phyloP scores from a whole-genome alignment of 2,797 vertebrate genomes.

The Liparis tanakae region DNA sequence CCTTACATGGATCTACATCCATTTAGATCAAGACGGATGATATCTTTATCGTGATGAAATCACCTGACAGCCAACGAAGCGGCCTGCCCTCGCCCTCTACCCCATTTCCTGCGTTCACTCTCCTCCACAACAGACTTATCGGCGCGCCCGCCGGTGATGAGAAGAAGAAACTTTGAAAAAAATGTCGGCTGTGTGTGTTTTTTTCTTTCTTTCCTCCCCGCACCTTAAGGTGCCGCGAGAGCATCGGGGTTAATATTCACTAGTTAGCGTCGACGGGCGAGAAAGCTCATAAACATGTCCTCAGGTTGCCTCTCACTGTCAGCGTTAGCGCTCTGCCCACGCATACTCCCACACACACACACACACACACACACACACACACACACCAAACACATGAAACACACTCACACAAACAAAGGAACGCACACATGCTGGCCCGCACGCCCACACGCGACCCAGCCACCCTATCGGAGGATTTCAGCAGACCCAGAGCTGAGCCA shows the following conservation, averaged over 20 bases:
- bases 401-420: constrained; percentile 30
- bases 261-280: constrained; percentile 64
- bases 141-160: constrained; percentile 50
- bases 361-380: constrained; percentile 24
- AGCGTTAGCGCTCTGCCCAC: constrained; percentile 72
- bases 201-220: constrained; percentile 11
- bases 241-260: constrained; percentile 74
- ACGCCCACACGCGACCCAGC: constrained; percentile 64
- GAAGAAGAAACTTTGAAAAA: constrained; percentile 49
- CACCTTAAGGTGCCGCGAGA: constrained; percentile 61
- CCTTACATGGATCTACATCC: constrained; percentile 42
- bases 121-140: constrained; percentile 58
- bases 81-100: constrained; percentile 39
- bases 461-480: constrained; percentile 57
- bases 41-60: constrained; percentile 63
- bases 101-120: constrained; percentile 41
- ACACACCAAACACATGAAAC: constrained; percentile 27
- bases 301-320: constrained; percentile 72
- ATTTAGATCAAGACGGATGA: constrained; percentile 59
- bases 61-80: constrained; percentile 52
- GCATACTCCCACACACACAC: constrained; percentile 61
- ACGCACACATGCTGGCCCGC: constrained; percentile 38
- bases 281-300: constrained; percentile 74
- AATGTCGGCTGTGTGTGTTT: constrained; percentile 53
- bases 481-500: constrained; percentile 71